Base-by-base conservation (phyloP, 2,797 vertebrate genomes). In the Enteromius argenteus region DNA sequence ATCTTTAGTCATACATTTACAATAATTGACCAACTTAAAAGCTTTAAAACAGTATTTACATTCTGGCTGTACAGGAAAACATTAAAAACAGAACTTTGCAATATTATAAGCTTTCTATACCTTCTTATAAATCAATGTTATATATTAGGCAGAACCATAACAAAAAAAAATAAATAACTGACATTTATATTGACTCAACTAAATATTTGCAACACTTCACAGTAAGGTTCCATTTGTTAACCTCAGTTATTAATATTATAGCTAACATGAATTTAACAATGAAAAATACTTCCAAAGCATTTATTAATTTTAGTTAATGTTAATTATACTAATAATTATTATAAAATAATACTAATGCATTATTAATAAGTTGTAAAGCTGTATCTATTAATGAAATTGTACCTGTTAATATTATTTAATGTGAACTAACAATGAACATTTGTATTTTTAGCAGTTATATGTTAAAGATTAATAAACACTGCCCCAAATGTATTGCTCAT, bases 101-200 rank as follows among this genome's bases (percentile, higher is more conserved):
- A 32, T 32, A 30, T 51, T 44, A 30, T 30, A 23, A 4, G 15
- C 21, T 69, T 69, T 13, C 56, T 23, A 23, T 69, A 42, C n/a
- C 42, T 44, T 69, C n/a, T 44, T 27, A 15, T 17, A 27, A 76
- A 58, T 23, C 3, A n/a, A 2, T 15, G 14, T 21, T 7, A n/a
- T 75, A 53, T 75, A 44, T 60, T 39, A 76, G 60, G 32, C 49
- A 27, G 9, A 76, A 60, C 21, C 11, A 76, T 15, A 42, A 23
- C 13, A 17, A 76, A 32, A 21, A 27, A 13, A 8, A 49, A 72
- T 30, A 27, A 35, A 19, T 15, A 42, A 62, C 30, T 76, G 13
- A 14, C 0, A 62, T 72, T 2, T 49, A 51, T 10, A 9, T n/a
- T 5, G 2, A 23, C 53, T 56, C 21, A 56, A 6, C 27, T 27